These are phyloP conservation scores for Sclerurus mexicanus DNA, from an alignment of 2,113 vertebrate genomes.

Conservation along the genomic window DNA sequence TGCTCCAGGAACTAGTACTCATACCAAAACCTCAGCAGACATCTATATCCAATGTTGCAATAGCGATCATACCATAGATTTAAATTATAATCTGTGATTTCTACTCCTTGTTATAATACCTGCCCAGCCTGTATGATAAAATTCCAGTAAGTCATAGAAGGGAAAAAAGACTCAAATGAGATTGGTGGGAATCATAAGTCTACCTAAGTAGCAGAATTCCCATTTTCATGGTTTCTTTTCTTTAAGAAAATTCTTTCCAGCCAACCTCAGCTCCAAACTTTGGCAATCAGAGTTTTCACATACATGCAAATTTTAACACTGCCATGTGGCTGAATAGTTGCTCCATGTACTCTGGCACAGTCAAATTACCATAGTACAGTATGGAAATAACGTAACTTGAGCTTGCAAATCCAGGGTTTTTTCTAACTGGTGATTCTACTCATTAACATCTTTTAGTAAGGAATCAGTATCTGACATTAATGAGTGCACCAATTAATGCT, in stretches of 20 bases:
- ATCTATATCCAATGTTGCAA: not conserved
- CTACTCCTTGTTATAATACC: not conserved
- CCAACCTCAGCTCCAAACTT: not conserved
- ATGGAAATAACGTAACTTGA: not conserved
- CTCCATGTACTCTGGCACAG: not conserved
- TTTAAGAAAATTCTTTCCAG: not conserved
- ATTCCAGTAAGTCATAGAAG: not conserved
- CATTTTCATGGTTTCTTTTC: not conserved
- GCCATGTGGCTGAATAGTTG: not conserved
- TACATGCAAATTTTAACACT: not conserved
- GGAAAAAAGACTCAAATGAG: not conserved
- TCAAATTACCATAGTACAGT: not conserved
- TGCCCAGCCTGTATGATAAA: not conserved
- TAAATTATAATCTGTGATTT: slow-evolving; percentile 25
- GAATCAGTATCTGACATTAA: not conserved
- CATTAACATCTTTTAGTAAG: not conserved
- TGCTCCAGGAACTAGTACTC: not conserved
- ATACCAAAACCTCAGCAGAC: not conserved
- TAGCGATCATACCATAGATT: not conserved
- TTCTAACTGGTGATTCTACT: not conserved
- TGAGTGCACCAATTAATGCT: not conserved
- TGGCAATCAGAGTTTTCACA: not conserved
- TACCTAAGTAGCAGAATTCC: not conserved
- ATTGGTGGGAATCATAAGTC: not conserved
- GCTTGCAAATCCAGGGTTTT: not conserved